These are phyloP conservation scores for Dasypus novemcinctus DNA, from an alignment of 2,113 vertebrate genomes.

Conservation along the genomic window DNA sequence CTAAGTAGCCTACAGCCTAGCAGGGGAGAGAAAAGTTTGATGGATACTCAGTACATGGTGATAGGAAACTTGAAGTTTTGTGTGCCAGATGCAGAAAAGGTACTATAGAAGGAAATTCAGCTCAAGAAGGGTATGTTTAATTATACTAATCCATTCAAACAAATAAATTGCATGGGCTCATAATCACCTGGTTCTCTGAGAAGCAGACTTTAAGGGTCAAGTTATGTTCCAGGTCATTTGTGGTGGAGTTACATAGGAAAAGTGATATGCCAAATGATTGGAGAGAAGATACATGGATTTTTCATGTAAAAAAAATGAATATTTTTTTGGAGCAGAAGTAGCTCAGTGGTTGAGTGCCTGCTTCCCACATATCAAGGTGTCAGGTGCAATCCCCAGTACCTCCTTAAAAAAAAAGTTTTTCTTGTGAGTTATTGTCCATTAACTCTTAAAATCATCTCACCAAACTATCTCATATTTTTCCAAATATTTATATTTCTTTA, in stretches of 20 bases:
- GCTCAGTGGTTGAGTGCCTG: too few relatives aligned
- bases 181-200: background rate
- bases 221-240: background rate
- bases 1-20: background rate
- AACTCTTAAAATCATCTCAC: background rate
- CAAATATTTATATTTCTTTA: background rate
- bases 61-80: background rate
- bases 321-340: too few relatives aligned
- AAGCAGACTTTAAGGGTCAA: background rate
- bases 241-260: background rate
- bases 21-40: background rate
- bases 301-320: background rate
- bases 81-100: background rate
- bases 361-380: too few relatives aligned
- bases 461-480: background rate
- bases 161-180: background rate
- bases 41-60: accelerated
- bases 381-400: too few relatives aligned
- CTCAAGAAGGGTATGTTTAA: background rate
- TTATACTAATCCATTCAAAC: background rate
- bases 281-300: background rate
- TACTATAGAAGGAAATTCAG: background rate
- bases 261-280: background rate
- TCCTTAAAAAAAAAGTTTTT: background rate
- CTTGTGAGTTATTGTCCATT: background rate